Conservation (phyloP, 35 echinoderm and acorn worm genomes). For the Ophiothrix spiculata region DNA sequence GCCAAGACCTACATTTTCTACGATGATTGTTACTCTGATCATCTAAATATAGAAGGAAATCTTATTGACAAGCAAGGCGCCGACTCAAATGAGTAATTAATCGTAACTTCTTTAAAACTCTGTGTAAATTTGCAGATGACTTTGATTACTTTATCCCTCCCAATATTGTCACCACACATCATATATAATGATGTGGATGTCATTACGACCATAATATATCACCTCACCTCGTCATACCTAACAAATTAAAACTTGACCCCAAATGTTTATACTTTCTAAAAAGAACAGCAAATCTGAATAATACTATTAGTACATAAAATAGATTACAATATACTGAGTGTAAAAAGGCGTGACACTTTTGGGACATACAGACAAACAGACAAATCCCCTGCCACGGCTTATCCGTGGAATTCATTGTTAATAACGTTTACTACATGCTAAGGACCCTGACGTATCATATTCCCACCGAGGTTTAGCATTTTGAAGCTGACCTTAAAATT, state of each 20-base stretch:
- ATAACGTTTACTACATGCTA: not conserved
- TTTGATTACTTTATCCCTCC: no score
- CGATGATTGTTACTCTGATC: no score
- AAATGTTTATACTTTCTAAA: slow-evolving; percentile 6
- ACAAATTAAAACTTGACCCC: not conserved
- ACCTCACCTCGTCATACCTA: no score
- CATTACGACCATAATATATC: no score
- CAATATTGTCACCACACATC: no score
- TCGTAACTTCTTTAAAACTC: no score
- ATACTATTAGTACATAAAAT: not conserved
- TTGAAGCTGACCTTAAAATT: not conserved
- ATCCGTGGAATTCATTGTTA: not conserved
- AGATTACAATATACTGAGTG: not conserved
- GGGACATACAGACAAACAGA: not conserved
- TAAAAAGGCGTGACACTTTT: not conserved
- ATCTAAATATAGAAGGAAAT: no score
- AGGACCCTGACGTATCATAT: slow-evolving; percentile 5
- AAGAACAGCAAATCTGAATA: not conserved
- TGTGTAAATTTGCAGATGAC: no score
- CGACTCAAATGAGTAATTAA: no score
- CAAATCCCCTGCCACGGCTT: not conserved
- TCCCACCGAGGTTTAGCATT: not conserved
- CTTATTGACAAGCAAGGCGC: no score
- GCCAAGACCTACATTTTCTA: no score
- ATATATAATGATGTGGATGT: no score